Base-by-base conservation (phyloP, 2,113 vertebrate species). In the Austrofundulus limnaeus region DNA sequence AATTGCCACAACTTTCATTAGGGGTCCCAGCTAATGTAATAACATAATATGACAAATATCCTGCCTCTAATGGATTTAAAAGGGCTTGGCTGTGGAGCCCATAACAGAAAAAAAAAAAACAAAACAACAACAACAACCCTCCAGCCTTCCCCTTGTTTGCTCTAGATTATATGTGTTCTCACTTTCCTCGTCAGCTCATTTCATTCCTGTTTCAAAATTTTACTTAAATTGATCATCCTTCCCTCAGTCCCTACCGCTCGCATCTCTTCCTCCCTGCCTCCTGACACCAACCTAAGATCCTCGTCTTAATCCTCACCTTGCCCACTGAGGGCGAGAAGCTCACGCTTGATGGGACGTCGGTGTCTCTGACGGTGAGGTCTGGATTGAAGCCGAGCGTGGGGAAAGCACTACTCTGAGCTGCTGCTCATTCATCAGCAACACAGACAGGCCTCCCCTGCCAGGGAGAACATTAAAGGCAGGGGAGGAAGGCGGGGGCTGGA, bases 11-110 rank as follows among this genome's bases (percentile, higher is more conserved):
- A 87, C 90, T 92, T 92, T 93, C 90, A 92, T 93, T 92, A 93
- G 85, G 82, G 81, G 72, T 87, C 86, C 77, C 56, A 61, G 87
- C 89, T 90, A 92, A 92, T 91, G 89, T 92, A 91, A 93, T 92
- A 91, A 90, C 90, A 90, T 90, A 88, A 91, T 92, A 91, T 92
- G 89, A 92, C 90, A 91, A 92, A 92, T 92, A 85, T 86, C 87
- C 85, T 75, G 61, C 84, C 85, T 84, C 71, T 90, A 92, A 92
- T 91, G 90, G 89, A 84, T 90, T 90, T 83, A 87, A 88, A 87
- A 88, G 88, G 86, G 84, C 82, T 80, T 59, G 73, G 72, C 83
- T 82, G 68, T 66, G 47, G 64, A 61, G 81, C 73, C 75, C 70
- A 66, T 52, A 46, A 56, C 3, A 23, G 54, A 16, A 38, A 25